These are phyloP conservation scores for Emys orbicularis DNA, from an alignment of 2,797 vertebrate genomes.

Conservation along the genomic window DNA sequence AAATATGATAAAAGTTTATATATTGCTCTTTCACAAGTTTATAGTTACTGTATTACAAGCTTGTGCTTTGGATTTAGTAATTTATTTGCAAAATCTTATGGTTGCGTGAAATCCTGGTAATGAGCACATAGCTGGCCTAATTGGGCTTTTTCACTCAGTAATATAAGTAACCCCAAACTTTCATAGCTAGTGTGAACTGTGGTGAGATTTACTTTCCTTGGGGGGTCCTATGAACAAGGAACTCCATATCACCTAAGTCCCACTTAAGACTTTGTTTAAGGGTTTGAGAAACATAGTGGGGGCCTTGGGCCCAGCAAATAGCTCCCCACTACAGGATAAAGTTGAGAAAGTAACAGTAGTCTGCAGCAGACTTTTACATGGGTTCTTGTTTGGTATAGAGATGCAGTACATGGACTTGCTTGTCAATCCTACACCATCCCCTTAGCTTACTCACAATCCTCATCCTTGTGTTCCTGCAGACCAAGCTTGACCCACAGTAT, in stretches of 20 bases:
- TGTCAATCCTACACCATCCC: constrained; percentile 38
- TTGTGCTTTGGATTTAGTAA: not conserved
- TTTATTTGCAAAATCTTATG: not conserved
- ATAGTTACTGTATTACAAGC: not conserved
- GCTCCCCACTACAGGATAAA: not conserved
- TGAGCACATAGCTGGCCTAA: not conserved
- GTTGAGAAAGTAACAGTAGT: not conserved
- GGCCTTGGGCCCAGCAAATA: not conserved
- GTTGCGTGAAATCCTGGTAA: not conserved
- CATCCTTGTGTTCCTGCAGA: constrained; percentile 39
- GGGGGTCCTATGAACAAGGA: not conserved
- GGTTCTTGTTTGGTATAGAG: not conserved
- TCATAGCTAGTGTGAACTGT: not conserved
- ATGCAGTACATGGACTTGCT: not conserved
- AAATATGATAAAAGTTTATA: not conserved
- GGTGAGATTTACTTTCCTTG: constrained; percentile 40
- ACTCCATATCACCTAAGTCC: constrained; percentile 6
- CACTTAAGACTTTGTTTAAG: constrained; percentile 56
- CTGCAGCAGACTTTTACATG: constrained; percentile 59
- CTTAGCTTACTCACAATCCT: not conserved
- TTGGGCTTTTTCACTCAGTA: not conserved
- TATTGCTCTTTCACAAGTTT: not conserved
- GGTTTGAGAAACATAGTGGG: constrained; percentile 37
- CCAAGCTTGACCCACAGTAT: not conserved
- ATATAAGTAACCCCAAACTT: constrained; percentile 17